Evolutionary conservation across 2,113 vertebrate genomes (phyloP), one percentile per base, ranked within the genome.

Genomic region (Dunckerocampus dactyliophorus): DNA sequence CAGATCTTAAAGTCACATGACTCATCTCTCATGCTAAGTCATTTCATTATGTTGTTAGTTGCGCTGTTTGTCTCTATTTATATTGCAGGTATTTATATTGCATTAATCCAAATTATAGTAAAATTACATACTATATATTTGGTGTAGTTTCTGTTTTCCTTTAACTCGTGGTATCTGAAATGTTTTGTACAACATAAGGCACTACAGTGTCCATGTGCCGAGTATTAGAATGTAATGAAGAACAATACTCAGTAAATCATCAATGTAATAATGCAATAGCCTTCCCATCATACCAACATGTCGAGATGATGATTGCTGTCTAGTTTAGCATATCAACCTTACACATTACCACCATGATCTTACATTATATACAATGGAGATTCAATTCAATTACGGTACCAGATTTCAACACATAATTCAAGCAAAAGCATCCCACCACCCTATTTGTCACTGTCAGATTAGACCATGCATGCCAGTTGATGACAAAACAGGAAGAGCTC

Each of bases 1-100:
- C 37, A 46, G 15, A 62, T 67, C 48, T 65, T 60, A 12, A 60
- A 61, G 59, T 50, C 56, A 45, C 2, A 15, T 65, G 67, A 76
- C 53, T 80, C 63, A 64, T 59, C 47, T 47, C 28, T 4, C 47
- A 42, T 28, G 24, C 24, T 28, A 28, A 28, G 24, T n/a, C n/a
- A n/a, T n/a, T n/a, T n/a, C n/a, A n/a, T n/a, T n/a, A n/a, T n/a
- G n/a, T n/a, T n/a, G n/a, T n/a, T n/a, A n/a, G n/a, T n/a, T n/a
- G n/a, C n/a, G n/a, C n/a, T n/a, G n/a, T n/a, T n/a, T n/a, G n/a
- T n/a, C n/a, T n/a, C n/a, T n/a, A n/a, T n/a, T n/a, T n/a, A n/a
- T n/a, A n/a, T n/a, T n/a, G n/a, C n/a, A n/a, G n/a, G n/a, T n/a
- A n/a, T n/a, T n/a, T n/a, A n/a, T n/a, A n/a, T n/a, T n/a, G n/a